phyloP scores from a whole-genome alignment of 2,797 vertebrate genomes.

The Oophaga sylvatica region DNA sequence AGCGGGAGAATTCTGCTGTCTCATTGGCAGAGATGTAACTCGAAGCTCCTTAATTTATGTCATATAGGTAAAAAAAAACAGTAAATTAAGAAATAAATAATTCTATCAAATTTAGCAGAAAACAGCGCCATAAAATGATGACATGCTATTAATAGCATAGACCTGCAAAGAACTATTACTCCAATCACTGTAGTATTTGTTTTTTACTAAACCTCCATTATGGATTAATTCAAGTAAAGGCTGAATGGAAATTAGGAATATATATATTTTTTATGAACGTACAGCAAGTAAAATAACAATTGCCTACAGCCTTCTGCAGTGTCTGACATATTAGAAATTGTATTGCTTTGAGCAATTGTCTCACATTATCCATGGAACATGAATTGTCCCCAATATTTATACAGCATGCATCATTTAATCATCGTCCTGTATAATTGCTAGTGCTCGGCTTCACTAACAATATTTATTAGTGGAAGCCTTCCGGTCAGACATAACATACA shows the following conservation, averaged over 20 bases:
- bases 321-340: background rate
- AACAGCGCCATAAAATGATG: background rate
- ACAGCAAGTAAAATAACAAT: constrained; percentile 9
- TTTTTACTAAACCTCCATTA: background rate
- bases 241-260: background rate
- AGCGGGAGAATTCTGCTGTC: too few species aligned
- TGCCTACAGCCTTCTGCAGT: background rate
- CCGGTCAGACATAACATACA: constrained; percentile 5
- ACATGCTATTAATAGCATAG: background rate
- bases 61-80: background rate
- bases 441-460: background rate
- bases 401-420: constrained; percentile 22
- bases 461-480: constrained; percentile 32
- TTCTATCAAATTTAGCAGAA: background rate
- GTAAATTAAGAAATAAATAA: background rate
- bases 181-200: background rate
- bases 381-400: constrained; percentile 26
- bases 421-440: constrained; percentile 12
- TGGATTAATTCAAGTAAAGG: background rate
- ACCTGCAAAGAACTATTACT: background rate
- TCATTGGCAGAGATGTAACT: too few species aligned
- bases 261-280: background rate
- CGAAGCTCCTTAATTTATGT: background rate
- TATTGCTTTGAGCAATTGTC: constrained; percentile 1
- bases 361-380: constrained; percentile 9